Evolutionary conservation across 2,797 vertebrate genomes (phyloP).

Genomic region (Sparus aurata): DNA sequence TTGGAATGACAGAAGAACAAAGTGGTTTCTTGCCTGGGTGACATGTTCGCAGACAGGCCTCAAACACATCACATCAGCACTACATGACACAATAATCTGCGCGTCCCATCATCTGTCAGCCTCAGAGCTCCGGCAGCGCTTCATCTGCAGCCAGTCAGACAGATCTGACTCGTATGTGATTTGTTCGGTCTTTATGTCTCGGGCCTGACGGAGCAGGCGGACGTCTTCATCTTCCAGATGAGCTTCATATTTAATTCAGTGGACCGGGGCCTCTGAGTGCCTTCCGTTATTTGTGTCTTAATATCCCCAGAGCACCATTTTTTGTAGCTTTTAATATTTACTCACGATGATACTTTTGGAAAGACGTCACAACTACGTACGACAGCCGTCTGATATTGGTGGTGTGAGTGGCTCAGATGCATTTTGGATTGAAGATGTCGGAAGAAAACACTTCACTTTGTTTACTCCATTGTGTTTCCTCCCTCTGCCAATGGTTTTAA

Average conservation of each 20-base stretch:
- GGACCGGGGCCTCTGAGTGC: constrained; percentile 25
- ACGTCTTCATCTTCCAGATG: constrained; percentile 53
- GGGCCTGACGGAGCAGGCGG: constrained; percentile 17
- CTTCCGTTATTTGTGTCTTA: constrained; percentile 50
- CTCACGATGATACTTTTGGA: constrained; percentile 5
- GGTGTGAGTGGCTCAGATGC: background rate
- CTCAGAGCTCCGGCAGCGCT: background rate
- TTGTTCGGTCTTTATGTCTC: constrained; percentile 35
- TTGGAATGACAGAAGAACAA: background rate
- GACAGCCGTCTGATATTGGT: background rate
- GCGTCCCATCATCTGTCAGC: constrained; percentile 13
- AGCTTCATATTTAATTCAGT: constrained; percentile 67
- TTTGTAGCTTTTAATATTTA: constrained; percentile 37
- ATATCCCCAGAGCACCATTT: constrained; percentile 21
- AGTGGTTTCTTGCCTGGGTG: background rate
- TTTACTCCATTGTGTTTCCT: background rate
- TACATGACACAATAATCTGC: background rate
- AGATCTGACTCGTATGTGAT: constrained; percentile 33
- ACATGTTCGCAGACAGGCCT: background rate
- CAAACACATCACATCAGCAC: background rate
- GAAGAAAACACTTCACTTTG: background rate
- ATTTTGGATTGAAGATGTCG: background rate
- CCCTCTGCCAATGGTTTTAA: background rate
- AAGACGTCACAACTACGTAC: background rate
- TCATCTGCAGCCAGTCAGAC: constrained; percentile 16